Evolutionary conservation across 2,888 invertebrate genomes (phyloP), one percentile per base, ranked within the genome.

Genomic region (Pyrgus malvae): DNA sequence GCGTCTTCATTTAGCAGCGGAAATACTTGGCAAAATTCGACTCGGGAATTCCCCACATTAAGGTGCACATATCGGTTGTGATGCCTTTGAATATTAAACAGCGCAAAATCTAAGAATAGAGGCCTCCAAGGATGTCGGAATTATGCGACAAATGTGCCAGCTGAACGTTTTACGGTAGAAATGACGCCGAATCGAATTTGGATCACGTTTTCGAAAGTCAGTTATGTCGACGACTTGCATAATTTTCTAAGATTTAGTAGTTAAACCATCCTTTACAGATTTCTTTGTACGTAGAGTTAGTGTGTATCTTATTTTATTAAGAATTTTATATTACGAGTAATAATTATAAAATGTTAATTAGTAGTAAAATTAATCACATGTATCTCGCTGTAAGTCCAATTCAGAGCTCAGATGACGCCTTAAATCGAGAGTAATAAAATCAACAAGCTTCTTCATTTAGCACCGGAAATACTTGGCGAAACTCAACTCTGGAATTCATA

Each of bases 121-220:
- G 77, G 74, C 74, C 81, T 74, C 78, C 55, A 62, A 76, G 81
- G 83, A 78, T 72, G 64, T 70, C 60, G 69, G 68, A 77, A 86
- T 85, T 83, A 86, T 84, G 73, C 79, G 78, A 76, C 85, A 83
- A 83, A 85, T 86, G 83, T 80, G 83, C 80, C 81, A 84, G 81
- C 77, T 81, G 79, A 87, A 76, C 85, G 84, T 85, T 87, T 87
- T 87, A 88, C 81, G 74, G 76, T 77, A 74, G 73, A 76, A 83
- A 83, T 80, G 84, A 81, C 78, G 80, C 70, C 62, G 78, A 21
- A 21, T 21, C 21, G 6, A 6, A 37, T 37, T 37, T 37, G 19
- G 19, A 37, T 37, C 9, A 37, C 14, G 37, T 37, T 19, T 17
- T 37, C 19, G n/a, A 9, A n/a, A n/a, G n/a, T n/a, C n/a, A 4